Base-by-base conservation (phyloP, 2,888 invertebrate species). In the Hipparchia semele region DNA sequence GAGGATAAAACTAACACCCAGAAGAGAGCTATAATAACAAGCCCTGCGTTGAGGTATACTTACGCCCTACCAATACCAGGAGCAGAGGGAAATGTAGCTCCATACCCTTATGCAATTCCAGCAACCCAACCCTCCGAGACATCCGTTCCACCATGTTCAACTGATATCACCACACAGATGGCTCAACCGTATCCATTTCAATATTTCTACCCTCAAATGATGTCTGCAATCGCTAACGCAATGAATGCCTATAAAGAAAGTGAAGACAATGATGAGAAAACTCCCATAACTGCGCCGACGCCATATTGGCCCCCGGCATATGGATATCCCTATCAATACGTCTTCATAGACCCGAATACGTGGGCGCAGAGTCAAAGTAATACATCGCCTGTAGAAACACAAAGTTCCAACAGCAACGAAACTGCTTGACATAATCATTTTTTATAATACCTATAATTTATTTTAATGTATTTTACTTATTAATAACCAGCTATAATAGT, bases 201-300 rank as follows among this genome's bases (percentile, higher is more conserved):
- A 58, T 87, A 82, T 76, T 89, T 90, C 73, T 93, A 93, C 77
- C 90, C 93, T 0, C 90, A 90, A 75, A 86, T 93, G 84, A 82
- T 90, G 84, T 83, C 90, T 33, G 87, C 90, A 5, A 87, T 91
- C 68, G 80, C 90, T 2, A 90, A 85, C 66, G 87, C 90, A 33
- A 83, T 89, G 79, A 87, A 83, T 23, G 79, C 85, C 54, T 76
- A 87, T 3, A 90, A 89, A 76, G 91, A 88, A 45, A 81, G 83
- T 8, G 87, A 87, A 12, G 77, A 82, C 33, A 71, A 49, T 49
- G 89, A 89, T 23, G 88, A 88, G 12, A 80, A 82, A 56, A 75
- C 77, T 1, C 69, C 61, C 56, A 83, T 80, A 39, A 80, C 77
- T 68, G 75, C 86, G 8, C 72, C 79, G 6, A 77, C 89, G 64